phyloP scores from a whole-genome alignment of 2,888 invertebrate genomes.

The Eurytoma californica region DNA sequence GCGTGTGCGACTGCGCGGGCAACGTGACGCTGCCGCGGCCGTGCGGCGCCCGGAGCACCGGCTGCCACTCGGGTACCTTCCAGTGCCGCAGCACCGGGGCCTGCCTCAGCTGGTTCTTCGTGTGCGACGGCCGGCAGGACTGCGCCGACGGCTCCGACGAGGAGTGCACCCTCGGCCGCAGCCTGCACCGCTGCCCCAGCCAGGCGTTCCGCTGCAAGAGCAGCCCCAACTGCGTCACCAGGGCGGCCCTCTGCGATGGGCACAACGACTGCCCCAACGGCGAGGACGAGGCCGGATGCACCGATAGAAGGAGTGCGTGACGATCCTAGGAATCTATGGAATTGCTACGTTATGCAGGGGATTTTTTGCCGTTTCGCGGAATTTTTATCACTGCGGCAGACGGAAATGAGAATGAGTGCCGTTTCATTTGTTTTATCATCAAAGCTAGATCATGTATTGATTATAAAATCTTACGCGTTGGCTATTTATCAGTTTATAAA shows the following conservation, averaged over 20 bases:
- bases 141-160: conserved; percentile 93
- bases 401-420: too few relatives aligned
- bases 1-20: conserved; percentile 86
- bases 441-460: too few relatives aligned
- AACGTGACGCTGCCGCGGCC: conserved; percentile 71
- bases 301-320: conserved; percentile 78
- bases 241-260: conserved; percentile 89
- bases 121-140: conserved; percentile 90
- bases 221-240: conserved; percentile 84
- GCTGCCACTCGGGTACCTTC: conserved; percentile 90
- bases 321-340: not conserved
- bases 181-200: conserved; percentile 79
- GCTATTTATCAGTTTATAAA: too few relatives aligned
- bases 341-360: too few relatives aligned
- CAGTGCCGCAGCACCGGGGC: conserved; percentile 90
- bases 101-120: conserved; percentile 95
- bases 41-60: conserved; percentile 85
- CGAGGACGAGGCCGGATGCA: conserved; percentile 84
- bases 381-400: too few relatives aligned
- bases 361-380: too few relatives aligned
- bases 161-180: conserved; percentile 79
- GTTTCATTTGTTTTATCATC: too few relatives aligned
- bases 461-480: too few relatives aligned
- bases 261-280: conserved; percentile 85
- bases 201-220: conserved; percentile 85